These are phyloP conservation scores for Microchirus variegatus DNA, from an alignment of 2,797 vertebrate genomes.

Conservation along the genomic window DNA sequence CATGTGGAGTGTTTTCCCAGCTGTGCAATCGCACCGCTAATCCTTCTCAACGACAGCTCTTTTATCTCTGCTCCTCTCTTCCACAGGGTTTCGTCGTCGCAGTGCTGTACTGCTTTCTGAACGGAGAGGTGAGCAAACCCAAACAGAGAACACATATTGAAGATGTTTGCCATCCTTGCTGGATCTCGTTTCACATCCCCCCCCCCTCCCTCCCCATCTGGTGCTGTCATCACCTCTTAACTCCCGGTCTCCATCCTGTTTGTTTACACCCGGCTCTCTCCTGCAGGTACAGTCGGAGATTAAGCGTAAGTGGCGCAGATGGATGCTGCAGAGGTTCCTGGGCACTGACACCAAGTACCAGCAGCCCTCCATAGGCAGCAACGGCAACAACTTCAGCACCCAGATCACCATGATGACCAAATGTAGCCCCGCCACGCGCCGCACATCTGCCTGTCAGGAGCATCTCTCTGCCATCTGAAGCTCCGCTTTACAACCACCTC, in stretches of 20 bases:
- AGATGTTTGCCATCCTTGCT: constrained; percentile 21
- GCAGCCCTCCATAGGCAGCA: constrained; percentile 90
- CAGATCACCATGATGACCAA: constrained; percentile 95
- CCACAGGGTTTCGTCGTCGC: constrained; percentile 93
- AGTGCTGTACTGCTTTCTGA: constrained; percentile 95
- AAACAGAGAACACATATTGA: constrained; percentile 19
- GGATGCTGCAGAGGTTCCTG: constrained; percentile 91
- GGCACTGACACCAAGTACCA: constrained; percentile 89
- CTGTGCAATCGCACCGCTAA: constrained; percentile 29
- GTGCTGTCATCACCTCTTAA: constrained; percentile 17
- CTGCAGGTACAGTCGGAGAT: constrained; percentile 94
- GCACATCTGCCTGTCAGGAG: constrained; percentile 77
- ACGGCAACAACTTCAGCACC: constrained; percentile 93
- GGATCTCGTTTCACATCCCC: constrained; percentile 9
- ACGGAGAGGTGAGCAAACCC: constrained; percentile 80
- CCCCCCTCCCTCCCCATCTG: too few species aligned
- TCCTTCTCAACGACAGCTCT: constrained; percentile 13
- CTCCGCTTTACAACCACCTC: not conserved
- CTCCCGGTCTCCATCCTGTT: constrained; percentile 33
- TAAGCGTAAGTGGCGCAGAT: constrained; percentile 95
- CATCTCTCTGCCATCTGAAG: constrained; percentile 74
- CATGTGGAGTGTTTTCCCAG: constrained; percentile 56
- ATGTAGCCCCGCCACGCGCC: constrained; percentile 86
- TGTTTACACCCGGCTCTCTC: constrained; percentile 17
- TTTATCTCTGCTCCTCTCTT: constrained; percentile 33